Evolutionary conservation across 2,113 vertebrate genomes (phyloP).

Genomic region (Grammomys surdaster): DNA sequence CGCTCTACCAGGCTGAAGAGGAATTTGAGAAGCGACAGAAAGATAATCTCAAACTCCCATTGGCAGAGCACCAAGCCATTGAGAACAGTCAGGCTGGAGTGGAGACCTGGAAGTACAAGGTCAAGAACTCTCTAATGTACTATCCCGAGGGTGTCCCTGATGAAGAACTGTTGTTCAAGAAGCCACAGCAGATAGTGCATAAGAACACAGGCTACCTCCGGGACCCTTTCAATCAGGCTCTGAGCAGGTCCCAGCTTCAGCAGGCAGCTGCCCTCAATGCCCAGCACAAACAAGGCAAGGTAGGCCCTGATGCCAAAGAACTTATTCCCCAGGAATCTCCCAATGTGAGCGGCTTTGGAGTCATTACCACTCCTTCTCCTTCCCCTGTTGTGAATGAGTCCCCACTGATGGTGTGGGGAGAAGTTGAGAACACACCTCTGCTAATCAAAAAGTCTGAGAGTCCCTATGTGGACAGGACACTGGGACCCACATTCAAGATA

Average conservation of each 20-base stretch:
- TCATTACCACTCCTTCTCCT: conserved; percentile 93
- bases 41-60: conserved; percentile 91
- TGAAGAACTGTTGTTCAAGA: conserved; percentile 93
- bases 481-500: conserved; percentile 98
- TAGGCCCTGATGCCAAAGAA: conserved; percentile 98
- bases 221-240: conserved; percentile 97
- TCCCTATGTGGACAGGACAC: conserved; percentile 94
- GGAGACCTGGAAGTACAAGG: conserved; percentile 98
- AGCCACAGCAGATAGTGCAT: conserved; percentile 92
- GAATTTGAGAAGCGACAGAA: conserved; percentile 92
- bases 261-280: conserved; percentile 98
- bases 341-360: conserved; percentile 95
- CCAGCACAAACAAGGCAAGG: conserved; percentile 98
- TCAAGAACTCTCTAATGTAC: conserved; percentile 98
- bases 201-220: conserved; percentile 93
- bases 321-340: conserved; percentile 95
- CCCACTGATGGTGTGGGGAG: conserved; percentile 98
- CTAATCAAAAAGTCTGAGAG: conserved; percentile 94
- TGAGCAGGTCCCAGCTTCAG: conserved; percentile 98
- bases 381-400: conserved; percentile 96
- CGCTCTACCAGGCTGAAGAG: conserved; percentile 96
- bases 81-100: conserved; percentile 93
- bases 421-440: conserved; percentile 97
- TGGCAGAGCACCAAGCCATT: conserved; percentile 92
- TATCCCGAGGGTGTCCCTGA: conserved; percentile 95